These are phyloP conservation scores for Diploptera punctata DNA, from an alignment of 2,888 invertebrate genomes.

Conservation along the genomic window DNA sequence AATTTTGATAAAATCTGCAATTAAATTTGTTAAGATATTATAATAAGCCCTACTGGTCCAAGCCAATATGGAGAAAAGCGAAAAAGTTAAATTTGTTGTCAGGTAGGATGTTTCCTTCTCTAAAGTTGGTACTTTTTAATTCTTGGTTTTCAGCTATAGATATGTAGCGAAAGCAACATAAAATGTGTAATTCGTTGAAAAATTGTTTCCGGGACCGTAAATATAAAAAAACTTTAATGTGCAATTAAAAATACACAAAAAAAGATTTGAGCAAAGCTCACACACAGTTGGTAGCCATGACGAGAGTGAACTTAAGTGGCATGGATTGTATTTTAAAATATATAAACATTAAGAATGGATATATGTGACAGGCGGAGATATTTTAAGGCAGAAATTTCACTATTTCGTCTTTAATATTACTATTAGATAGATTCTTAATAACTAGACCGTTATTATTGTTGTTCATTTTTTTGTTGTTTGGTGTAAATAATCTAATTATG, in stretches of 20 bases:
- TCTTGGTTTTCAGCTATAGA: too few species aligned
- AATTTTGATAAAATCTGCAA: not conserved
- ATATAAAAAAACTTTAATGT: too few species aligned
- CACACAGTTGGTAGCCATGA: not conserved
- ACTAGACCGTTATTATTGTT: constrained; percentile 39
- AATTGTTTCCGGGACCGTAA: too few species aligned
- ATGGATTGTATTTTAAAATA: not conserved
- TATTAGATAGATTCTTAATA: constrained; percentile 27
- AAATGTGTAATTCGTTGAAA: too few species aligned
- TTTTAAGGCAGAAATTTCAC: not conserved
- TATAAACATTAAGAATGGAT: not conserved
- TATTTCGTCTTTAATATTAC: constrained; percentile 24
- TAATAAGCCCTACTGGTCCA: too few species aligned
- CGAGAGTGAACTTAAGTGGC: not conserved
- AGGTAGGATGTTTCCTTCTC: too few species aligned
- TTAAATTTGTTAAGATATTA: not conserved
- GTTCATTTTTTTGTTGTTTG: constrained; percentile 45
- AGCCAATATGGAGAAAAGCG: too few species aligned
- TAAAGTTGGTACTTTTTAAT: too few species aligned
- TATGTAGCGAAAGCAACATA: too few species aligned
- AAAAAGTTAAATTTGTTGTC: too few species aligned
- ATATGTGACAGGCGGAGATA: constrained; percentile 3
- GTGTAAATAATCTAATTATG: constrained; percentile 43
- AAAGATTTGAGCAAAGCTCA: constrained; percentile 7
- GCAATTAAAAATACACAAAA: too few species aligned